Conservation (phyloP, 1,140 invertebrate species). For the Camponotus pennsylvanicus region DNA sequence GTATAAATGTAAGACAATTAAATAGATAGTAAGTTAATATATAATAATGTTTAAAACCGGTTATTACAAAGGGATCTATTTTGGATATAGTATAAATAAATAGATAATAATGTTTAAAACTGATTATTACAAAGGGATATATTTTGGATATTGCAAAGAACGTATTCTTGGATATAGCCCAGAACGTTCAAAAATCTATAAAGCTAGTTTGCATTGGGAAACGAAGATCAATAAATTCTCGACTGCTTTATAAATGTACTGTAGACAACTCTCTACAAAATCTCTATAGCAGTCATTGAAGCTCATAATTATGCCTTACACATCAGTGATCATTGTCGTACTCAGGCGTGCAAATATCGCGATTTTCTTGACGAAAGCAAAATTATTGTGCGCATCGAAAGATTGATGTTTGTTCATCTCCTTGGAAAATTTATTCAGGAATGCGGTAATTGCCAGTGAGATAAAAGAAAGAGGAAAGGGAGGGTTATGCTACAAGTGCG, state of each 20-base stretch:
- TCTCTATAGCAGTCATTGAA: background rate
- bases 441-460: background rate
- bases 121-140: too few species aligned
- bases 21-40: background rate
- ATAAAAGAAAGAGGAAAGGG: background rate
- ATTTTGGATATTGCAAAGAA: background rate
- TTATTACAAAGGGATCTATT: too few species aligned
- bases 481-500: background rate
- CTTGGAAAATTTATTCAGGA: constrained; percentile 58
- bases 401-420: constrained; percentile 50
- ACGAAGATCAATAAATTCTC: constrained; percentile 8
- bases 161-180: background rate
- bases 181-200: background rate
- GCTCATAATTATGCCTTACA: background rate
- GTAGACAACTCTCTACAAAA: background rate
- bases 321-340: constrained; percentile 1
- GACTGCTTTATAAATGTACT: too few species aligned
- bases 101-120: background rate
- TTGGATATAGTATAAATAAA: background rate
- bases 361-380: constrained; percentile 30
- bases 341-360: constrained; percentile 22
- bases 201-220: background rate
- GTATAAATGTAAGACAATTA: background rate
- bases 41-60: background rate
- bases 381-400: constrained; percentile 23